A percentile compares a stretch with the other conserved stretches of the same genome.
Evolutionary conservation across 2,888 invertebrate species (phyloP).

Genomic region (Limenitis camilla): DNA sequence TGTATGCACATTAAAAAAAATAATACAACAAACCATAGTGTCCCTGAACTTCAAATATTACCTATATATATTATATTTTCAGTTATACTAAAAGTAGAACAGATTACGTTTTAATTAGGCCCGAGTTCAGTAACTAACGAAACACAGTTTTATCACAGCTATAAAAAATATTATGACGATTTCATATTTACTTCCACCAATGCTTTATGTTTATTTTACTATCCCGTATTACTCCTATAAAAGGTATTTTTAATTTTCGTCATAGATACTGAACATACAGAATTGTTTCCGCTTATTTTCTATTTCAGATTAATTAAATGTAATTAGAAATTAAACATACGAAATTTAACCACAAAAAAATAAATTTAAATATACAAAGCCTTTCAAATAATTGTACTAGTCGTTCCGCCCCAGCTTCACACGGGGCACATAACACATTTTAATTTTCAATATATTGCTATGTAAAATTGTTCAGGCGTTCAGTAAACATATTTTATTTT

Average conservation of each 20-base stretch:
- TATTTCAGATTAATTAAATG: background rate
- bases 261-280: too few species aligned
- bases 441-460: too few species aligned
- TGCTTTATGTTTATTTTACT: slow-evolving; percentile 35
- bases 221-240: slow-evolving; percentile 29
- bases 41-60: too few species aligned
- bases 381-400: slow-evolving; percentile 46
- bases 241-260: slow-evolving; percentile 22
- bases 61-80: background rate
- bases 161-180: slow-evolving; percentile 38
- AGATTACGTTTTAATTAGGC: slow-evolving; percentile 17
- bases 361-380: slow-evolving; percentile 8
- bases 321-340: too few species aligned
- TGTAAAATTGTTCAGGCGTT: too few species aligned
- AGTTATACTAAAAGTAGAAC: background rate
- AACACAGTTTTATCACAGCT: slow-evolving; percentile 34
- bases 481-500: too few species aligned
- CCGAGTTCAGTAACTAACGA: slow-evolving; percentile 16
- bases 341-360: too few species aligned
- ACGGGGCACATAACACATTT: too few species aligned
- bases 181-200: slow-evolving; percentile 36
- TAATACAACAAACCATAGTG: too few species aligned
- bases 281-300: background rate
- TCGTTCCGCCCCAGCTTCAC: too few species aligned
- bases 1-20: background rate